Conservation (phyloP, 2,888 invertebrate species). For the Euproctis similis region DNA sequence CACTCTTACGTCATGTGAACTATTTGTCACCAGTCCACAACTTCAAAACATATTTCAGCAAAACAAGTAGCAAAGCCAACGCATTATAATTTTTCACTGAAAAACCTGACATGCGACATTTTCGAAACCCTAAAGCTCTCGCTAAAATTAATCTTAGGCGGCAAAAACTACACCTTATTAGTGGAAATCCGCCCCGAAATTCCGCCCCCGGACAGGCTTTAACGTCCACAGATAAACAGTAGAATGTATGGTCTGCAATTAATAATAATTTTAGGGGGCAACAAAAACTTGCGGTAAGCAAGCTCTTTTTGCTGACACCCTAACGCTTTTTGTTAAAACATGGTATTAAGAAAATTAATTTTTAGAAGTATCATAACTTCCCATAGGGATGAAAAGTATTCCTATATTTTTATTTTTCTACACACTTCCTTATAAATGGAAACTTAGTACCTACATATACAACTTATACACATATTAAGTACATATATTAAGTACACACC, state of each 20-base stretch:
- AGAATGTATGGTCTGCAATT: conserved; percentile 62
- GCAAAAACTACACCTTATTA: conserved; percentile 68
- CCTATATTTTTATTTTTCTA: no score
- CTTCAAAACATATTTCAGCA: background rate
- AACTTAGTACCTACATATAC: no score
- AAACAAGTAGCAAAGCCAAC: conserved; percentile 5
- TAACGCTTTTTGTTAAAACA: conserved; percentile 24
- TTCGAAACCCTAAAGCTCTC: conserved; percentile 34
- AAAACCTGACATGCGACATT: conserved; percentile 30
- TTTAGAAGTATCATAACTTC: no score
- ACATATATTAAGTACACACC: no score
- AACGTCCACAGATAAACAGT: conserved; percentile 60
- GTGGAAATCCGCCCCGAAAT: conserved; percentile 30
- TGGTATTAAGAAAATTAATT: conserved; percentile 56
- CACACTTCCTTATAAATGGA: no score
- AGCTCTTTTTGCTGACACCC: conserved; percentile 39
- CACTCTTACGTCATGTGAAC: no score
- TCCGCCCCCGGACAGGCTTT: conserved; percentile 42
- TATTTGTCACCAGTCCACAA: no score
- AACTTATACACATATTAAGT: no score
- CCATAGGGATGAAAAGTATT: no score
- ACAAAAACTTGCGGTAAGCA: conserved; percentile 49
- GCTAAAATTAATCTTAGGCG: conserved; percentile 42
- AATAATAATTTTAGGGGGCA: conserved; percentile 64
- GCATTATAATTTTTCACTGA: conserved; percentile 20